These are phyloP conservation scores for Phrynosoma blainvillii DNA, from an alignment of 2,113 vertebrate species.

Conservation along the genomic window DNA sequence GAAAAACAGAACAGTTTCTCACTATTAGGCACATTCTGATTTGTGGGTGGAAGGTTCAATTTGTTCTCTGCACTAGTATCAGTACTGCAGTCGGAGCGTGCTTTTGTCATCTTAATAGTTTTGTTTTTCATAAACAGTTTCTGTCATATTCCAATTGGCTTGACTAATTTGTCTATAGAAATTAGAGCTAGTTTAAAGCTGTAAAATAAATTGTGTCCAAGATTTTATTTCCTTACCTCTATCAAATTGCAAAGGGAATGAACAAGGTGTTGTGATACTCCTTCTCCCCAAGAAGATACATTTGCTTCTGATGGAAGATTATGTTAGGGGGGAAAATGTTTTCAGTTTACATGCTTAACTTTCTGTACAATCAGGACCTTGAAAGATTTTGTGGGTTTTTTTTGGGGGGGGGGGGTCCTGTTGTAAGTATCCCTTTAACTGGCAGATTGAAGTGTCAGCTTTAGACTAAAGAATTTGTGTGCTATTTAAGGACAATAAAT, in stretches of 20 bases:
- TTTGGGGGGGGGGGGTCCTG: no score
- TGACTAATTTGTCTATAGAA: conserved; percentile 46
- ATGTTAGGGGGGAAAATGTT: background rate
- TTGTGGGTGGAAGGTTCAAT: conserved; percentile 51
- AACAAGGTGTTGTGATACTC: conserved; percentile 37
- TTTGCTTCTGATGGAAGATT: background rate
- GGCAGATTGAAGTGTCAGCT: no score
- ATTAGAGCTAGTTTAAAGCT: conserved; percentile 42
- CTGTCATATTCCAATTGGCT: conserved; percentile 50
- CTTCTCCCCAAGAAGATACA: background rate
- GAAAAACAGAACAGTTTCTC: conserved; percentile 8
- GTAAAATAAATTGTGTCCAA: conserved; percentile 28
- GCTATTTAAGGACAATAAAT: background rate
- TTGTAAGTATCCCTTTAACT: no score
- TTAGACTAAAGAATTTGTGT: no score
- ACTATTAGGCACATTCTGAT: conserved; percentile 36
- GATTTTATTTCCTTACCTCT: background rate
- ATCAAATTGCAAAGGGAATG: conserved; percentile 18
- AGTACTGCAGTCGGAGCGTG: conserved; percentile 55
- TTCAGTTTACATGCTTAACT: no score
- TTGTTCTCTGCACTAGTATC: conserved; percentile 52
- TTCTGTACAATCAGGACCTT: no score
- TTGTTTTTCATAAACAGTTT: conserved; percentile 61
- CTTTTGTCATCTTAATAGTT: conserved; percentile 64
- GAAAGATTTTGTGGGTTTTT: no score